phyloP scores from a whole-genome alignment of 2,888 invertebrate genomes.

The Hybos culiciformis region DNA sequence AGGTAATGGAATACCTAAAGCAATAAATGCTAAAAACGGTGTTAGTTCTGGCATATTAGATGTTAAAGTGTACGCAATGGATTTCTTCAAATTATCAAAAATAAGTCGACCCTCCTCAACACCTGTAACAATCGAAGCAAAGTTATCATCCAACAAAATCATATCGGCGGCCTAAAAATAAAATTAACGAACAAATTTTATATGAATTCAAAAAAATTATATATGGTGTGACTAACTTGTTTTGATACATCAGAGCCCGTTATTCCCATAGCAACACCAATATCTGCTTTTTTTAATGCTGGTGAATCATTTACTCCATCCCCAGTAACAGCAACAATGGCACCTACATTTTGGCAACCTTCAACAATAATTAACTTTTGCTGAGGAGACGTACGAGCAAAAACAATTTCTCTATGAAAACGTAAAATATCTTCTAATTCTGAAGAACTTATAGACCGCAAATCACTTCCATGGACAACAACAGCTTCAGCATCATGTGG shows the following conservation, averaged over 20 bases:
- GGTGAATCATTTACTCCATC: conserved; percentile 91
- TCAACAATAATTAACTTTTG: conserved; percentile 91
- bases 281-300: conserved; percentile 83
- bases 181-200: conserved; percentile 1
- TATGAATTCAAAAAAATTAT: not conserved
- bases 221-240: conserved; percentile 47
- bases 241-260: conserved; percentile 90
- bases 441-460: conserved; percentile 74
- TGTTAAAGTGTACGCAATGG: conserved; percentile 92
- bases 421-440: conserved; percentile 83
- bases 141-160: conserved; percentile 97
- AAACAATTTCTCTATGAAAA: conserved; percentile 92
- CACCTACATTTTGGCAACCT: conserved; percentile 82
- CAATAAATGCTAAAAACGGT: conserved; percentile 93
- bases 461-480: conserved; percentile 78
- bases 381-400: conserved; percentile 89
- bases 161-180: conserved; percentile 83
- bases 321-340: conserved; percentile 83
- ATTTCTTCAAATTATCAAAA: conserved; percentile 97
- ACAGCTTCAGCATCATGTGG: conserved; percentile 85
- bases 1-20: conserved; percentile 87
- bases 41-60: conserved; percentile 98
- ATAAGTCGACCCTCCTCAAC: conserved; percentile 90
- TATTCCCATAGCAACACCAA: conserved; percentile 90
- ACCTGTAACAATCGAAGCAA: conserved; percentile 94